Conservation (phyloP, 2,797 vertebrate genomes). For the Taeniopygia guttata region DNA sequence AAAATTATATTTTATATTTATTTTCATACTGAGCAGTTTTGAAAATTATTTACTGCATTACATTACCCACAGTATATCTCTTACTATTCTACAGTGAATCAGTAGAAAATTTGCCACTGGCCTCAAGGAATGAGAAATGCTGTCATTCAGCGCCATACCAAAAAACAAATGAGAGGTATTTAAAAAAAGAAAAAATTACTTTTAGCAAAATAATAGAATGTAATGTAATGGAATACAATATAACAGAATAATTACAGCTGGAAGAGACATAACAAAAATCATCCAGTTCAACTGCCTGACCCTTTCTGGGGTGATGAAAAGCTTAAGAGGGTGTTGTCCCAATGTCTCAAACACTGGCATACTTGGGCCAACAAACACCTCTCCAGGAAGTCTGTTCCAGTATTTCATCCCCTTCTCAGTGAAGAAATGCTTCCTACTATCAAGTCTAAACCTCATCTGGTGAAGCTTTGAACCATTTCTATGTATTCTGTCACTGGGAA, state of each 20-base stretch:
- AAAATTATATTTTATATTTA: background rate
- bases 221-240: background rate
- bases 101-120: background rate
- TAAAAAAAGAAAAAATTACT: background rate
- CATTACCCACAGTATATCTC: background rate
- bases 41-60: background rate
- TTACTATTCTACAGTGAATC: background rate
- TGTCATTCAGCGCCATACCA: background rate
- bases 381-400: background rate
- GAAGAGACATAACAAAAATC: background rate
- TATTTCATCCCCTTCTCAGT: background rate
- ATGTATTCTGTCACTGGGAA: background rate
- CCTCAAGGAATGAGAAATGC: background rate
- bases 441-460: background rate
- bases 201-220: background rate
- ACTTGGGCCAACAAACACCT: accelerated
- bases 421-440: background rate
- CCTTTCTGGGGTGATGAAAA: background rate
- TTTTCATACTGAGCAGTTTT: background rate
- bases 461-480: background rate
- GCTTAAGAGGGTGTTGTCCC: background rate
- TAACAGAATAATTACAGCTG: background rate
- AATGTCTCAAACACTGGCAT: background rate
- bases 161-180: background rate
- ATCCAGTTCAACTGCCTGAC: background rate